These are phyloP conservation scores for Drosophila gaucha DNA, from an alignment of 2,888 invertebrate genomes.

Conservation along the genomic window DNA sequence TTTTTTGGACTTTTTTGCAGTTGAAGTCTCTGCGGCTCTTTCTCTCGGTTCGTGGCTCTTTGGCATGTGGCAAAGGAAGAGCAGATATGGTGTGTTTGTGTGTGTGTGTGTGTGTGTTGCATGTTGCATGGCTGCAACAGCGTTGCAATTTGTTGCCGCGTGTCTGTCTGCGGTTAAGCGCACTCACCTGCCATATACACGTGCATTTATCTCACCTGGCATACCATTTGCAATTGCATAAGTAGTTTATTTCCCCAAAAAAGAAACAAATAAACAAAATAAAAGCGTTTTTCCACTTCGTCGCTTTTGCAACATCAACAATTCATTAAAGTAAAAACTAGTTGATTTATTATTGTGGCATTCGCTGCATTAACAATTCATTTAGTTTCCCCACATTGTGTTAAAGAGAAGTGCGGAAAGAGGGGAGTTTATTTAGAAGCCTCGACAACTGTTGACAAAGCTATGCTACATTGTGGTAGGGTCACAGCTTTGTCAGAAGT, in stretches of 20 bases:
- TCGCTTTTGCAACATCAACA: conserved; percentile 6
- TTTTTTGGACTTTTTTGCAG: conserved; percentile 12
- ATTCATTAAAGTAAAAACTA: conserved; percentile 6
- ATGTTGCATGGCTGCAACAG: conserved; percentile 25
- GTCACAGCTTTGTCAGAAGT: no score
- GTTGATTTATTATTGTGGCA: conserved; percentile 43
- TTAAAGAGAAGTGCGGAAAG: no score
- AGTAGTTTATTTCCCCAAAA: conserved; percentile 28
- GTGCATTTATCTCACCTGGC: conserved; percentile 21
- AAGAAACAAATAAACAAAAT: not conserved
- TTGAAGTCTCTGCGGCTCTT: conserved; percentile 41
- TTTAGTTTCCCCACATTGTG: not conserved
- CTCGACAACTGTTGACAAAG: no score
- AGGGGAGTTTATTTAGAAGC: not conserved
- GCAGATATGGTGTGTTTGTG: not conserved
- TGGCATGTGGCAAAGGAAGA: not conserved
- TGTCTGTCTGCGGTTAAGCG: conserved; percentile 55
- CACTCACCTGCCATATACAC: conserved; percentile 8
- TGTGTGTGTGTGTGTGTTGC: conserved; percentile 2
- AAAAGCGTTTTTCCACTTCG: conserved; percentile 17
- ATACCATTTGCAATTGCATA: conserved; percentile 24
- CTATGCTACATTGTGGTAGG: no score
- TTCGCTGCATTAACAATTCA: conserved; percentile 35
- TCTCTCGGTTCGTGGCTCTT: conserved; percentile 18
- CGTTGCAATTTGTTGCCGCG: conserved; percentile 42